Base-by-base conservation (phyloP, 2,113 vertebrate species). In the Campylomormyrus tamandua region DNA sequence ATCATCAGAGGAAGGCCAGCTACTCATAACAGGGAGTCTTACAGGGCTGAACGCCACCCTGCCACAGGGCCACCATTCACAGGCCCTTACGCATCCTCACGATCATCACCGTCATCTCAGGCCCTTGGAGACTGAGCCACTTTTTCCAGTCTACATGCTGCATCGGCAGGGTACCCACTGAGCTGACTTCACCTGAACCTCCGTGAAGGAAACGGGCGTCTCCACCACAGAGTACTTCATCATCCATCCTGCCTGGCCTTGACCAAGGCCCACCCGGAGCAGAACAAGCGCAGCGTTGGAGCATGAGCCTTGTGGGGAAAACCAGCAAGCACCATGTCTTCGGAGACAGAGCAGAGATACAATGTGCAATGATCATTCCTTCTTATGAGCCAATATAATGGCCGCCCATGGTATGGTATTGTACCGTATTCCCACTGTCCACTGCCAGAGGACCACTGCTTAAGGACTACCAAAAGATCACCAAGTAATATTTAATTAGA, bases 391-490 rank as follows among this genome's bases (percentile, higher is more conserved):
- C 5, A 8, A 66, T 66, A 88, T 45, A 56, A 87, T 31, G 31
- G 27, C 19, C 42, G 2, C 7, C n/a, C 45, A 31, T 53, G 19
- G 49, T 87, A 8, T 62, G 3, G 9, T 88, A 7, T 27, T 62
- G 53, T 42, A 35, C 46, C 10, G 6, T 77, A 77, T 19, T 74
- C 42, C 84, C 77, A 89, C 91, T 91, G 66, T 49, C 42, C 62
- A 4, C 45, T 92, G 93, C 92, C 91, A 93, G 90, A 84, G 92
- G 90, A 92, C 89, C 90, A 90, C 77, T 92, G 89, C 39, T 91
- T 91, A 89, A 80, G 89, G 13, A 77, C 88, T 90, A 80, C 86
- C 86, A 83, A 90, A 70, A 92, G 90, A 92, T 83, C 66, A 92
- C 31, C 49, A 89, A 31, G 19, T 46, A 90, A 49, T 11, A 89